Evolutionary conservation across 2,797 vertebrate genomes (phyloP).

Genomic region (Phoebastria nigripes): DNA sequence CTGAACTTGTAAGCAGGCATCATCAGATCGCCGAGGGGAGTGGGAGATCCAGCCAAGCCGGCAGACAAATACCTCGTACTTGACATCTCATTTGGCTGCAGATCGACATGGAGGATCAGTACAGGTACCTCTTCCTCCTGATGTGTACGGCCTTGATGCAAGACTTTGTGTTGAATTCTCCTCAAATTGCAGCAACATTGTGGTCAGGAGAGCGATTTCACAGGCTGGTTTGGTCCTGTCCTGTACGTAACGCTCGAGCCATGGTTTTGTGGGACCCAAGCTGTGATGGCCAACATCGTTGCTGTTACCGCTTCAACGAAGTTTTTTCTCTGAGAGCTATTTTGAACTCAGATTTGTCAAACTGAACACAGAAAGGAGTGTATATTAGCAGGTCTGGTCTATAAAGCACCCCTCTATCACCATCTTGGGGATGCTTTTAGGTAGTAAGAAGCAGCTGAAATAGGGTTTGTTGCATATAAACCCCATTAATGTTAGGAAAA

Average conservation of each 20-base stretch:
- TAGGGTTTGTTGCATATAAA: background rate
- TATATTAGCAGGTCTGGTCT: background rate
- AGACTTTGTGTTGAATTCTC: background rate
- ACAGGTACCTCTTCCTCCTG: slow-evolving; percentile 81
- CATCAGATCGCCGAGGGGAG: slow-evolving; percentile 94
- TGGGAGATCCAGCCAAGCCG: slow-evolving; percentile 96
- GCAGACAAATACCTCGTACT: slow-evolving; percentile 95
- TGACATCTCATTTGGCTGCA: slow-evolving; percentile 95
- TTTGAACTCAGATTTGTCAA: background rate
- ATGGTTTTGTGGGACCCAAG: background rate
- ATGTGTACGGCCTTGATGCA: background rate
- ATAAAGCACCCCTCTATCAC: background rate
- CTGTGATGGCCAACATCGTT: background rate
- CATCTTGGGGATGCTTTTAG: background rate
- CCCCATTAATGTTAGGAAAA: background rate
- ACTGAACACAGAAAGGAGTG: background rate
- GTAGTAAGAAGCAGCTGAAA: background rate
- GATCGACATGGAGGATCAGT: slow-evolving; percentile 98
- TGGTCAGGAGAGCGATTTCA: background rate
- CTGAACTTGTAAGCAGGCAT: slow-evolving; percentile 72
- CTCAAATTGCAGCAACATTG: background rate
- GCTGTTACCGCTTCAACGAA: background rate
- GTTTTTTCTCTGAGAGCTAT: background rate
- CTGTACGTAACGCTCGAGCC: accelerated
- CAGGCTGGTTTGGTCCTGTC: background rate